Evolutionary conservation across 2,797 vertebrate genomes (phyloP), one percentile per base, ranked within the genome.

Genomic region (Syngnathus rostellatus): DNA sequence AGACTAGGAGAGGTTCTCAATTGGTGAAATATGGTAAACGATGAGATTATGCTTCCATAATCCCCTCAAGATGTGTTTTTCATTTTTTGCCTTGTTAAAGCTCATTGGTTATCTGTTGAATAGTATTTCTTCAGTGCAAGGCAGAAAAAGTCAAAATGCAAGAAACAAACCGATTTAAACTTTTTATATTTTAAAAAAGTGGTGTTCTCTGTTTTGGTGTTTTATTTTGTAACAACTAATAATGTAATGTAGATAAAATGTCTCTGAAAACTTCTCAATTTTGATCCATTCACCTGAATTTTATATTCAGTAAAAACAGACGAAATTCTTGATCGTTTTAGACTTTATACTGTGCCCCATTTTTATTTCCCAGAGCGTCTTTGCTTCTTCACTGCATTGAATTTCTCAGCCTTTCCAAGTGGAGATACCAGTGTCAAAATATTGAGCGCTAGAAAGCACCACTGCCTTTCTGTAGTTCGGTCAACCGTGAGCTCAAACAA

Each of bases 401-500:
- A 65, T 72, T 68, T 62, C 68, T 69, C 67, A 39, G 68, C 54
- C 21, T 77, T 72, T 74, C 60, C 37, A 2, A 40, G 69, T 12
- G 5, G 73, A 71, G 57, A 69, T 67, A 69, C 78, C 60, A 57
- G 64, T 21, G 68, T 74, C 67, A 80, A 82, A 83, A 85, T 65
- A 77, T 72, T 70, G 69, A 78, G 39, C 53, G 68, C 70, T 63
- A 25, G 63, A 75, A 76, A 74, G 38, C 57, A 64, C 66, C 74
- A 69, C 67, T 25, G 74, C 51, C 51, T 73, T 74, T 82, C 76
- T 83, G 68, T 68, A 54, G 74, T 74, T 75, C 71, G 73, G 43
- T 74, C 72, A 76, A 70, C 80, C 80, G 50, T 81, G 75, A 76
- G 72, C 69, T 66, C 75, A 79, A 69, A 83, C 78, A 84, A 83